Evolutionary conservation across 2,113 vertebrate genomes (phyloP).

Genomic region (Athene cunicularia): DNA sequence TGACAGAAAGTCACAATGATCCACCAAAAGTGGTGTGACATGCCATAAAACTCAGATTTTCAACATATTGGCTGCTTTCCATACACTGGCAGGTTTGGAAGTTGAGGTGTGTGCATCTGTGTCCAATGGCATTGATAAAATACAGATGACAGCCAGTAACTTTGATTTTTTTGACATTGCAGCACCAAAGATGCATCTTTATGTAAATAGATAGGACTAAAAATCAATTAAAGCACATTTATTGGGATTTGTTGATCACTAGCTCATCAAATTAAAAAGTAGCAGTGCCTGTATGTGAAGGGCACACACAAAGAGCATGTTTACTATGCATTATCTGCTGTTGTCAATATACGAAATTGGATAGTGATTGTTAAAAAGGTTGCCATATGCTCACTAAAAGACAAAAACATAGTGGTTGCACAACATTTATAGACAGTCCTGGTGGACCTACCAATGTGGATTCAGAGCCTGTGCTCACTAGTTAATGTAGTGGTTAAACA

Average conservation of each 20-base stretch:
- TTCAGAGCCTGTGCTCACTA: background rate
- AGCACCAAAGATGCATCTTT: background rate
- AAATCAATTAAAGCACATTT: background rate
- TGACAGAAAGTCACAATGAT: background rate
- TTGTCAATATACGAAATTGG: background rate
- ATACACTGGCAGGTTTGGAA: background rate
- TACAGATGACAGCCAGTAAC: background rate
- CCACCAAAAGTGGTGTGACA: background rate
- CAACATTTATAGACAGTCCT: background rate
- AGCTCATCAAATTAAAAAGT: background rate
- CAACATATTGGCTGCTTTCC: background rate
- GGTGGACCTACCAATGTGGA: background rate
- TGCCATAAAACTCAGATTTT: background rate
- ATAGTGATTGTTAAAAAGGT: background rate
- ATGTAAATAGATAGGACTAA: background rate
- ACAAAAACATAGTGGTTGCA: background rate
- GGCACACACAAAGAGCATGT: rapidly evolving
- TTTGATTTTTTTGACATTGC: background rate
- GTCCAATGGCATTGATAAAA: background rate
- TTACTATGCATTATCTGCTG: background rate
- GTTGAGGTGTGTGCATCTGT: background rate
- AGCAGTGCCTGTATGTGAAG: background rate
- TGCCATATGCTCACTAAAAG: background rate
- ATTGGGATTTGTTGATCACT: background rate
- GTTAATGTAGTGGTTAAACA: background rate